A percentile compares a stretch with the other conserved stretches of the same genome.
These are phyloP conservation scores for Odobenus rosmarus DNA, from an alignment of 2,113 vertebrate species.

Conservation along the genomic window DNA sequence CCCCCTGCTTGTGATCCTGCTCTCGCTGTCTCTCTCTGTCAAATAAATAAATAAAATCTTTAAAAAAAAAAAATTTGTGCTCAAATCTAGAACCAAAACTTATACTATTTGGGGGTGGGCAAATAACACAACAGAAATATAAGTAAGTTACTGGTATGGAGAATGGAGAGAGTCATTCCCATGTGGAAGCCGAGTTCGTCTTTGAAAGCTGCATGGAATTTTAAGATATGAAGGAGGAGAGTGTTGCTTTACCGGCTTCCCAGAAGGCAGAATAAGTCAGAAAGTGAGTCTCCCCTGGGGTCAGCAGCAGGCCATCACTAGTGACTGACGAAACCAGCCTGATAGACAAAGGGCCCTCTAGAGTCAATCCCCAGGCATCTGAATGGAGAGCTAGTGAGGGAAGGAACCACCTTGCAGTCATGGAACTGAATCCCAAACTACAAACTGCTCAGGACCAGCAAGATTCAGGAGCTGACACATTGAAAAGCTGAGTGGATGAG, in stretches of 20 bases:
- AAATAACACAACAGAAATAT: neutral
- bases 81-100: neutral
- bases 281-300: neutral
- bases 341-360: neutral
- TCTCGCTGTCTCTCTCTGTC: too few relatives aligned
- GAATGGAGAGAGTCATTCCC: neutral
- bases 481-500: neutral
- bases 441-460: neutral
- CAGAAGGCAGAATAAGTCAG: neutral
- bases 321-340: neutral
- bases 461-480: rapidly evolving
- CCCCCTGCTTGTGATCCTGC: too few relatives aligned
- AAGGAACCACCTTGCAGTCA: too few relatives aligned
- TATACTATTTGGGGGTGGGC: neutral
- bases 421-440: neutral
- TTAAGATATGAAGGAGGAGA: neutral
- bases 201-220: neutral
- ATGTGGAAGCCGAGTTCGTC: neutral
- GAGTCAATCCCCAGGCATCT: neutral
- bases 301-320: neutral
- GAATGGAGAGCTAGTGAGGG: too few relatives aligned
- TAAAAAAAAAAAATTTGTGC: neutral
- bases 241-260: neutral
- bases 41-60: too few relatives aligned
- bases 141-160: neutral